phyloP scores from a whole-genome alignment of 2,113 vertebrate genomes.

The Picathartes gymnocephalus region DNA sequence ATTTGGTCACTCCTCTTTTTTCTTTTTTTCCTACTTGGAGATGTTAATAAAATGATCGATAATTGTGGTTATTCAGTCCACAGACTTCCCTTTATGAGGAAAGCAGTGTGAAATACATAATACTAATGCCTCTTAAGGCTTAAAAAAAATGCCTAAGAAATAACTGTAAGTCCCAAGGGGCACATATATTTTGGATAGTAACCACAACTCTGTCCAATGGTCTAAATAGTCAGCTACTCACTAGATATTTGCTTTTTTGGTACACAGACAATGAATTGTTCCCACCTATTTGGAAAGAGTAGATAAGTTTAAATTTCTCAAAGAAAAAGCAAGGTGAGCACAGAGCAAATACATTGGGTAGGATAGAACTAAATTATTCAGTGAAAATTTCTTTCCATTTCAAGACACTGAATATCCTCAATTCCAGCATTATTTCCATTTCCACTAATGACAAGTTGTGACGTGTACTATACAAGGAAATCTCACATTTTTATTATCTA shows the following conservation, averaged over 20 bases:
- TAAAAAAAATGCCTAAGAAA: neutral
- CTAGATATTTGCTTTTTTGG: neutral
- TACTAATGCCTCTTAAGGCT: neutral
- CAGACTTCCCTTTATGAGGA: neutral
- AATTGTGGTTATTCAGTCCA: neutral
- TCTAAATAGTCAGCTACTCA: neutral
- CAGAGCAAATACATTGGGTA: accelerated
- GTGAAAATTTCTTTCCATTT: neutral
- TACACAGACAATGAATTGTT: neutral
- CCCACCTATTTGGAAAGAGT: neutral
- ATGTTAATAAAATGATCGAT: neutral
- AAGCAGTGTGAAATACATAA: neutral
- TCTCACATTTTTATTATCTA: neutral
- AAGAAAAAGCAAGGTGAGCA: neutral
- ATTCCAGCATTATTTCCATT: neutral
- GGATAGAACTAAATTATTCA: neutral
- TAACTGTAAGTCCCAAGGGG: neutral
- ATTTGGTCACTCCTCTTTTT: accelerated
- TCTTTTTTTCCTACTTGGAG: neutral
- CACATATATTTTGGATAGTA: neutral
- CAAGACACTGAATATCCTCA: neutral
- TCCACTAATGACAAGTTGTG: neutral
- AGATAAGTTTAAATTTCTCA: neutral
- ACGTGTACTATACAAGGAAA: neutral
- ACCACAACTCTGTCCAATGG: neutral